These are phyloP conservation scores for Mesorhabditis belari DNA, from an alignment of 2,888 invertebrate species.

Conservation along the genomic window DNA sequence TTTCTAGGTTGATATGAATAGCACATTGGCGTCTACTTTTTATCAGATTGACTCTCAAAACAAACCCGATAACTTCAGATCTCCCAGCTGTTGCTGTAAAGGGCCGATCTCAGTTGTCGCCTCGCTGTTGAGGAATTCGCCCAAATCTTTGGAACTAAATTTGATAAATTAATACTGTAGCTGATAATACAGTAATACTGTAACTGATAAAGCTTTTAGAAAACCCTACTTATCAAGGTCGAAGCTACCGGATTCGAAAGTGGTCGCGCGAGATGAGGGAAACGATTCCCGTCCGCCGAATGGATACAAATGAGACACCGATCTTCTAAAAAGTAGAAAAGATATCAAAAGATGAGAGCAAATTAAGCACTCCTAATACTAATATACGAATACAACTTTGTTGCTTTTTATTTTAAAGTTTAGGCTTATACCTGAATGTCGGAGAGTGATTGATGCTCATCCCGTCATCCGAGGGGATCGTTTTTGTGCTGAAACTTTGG, in stretches of 20 bases:
- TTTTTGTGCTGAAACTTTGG: neutral
- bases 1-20: neutral
- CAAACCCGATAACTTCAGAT: constrained; percentile 27
- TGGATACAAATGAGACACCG: neutral
- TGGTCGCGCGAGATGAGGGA: constrained; percentile 13
- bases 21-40: neutral
- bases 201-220: too few species aligned
- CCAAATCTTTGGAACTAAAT: constrained; percentile 28
- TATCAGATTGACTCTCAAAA: neutral
- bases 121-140: constrained; percentile 37
- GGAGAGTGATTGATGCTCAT: neutral
- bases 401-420: too few species aligned
- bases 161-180: neutral
- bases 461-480: neutral
- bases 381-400: too few species aligned
- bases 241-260: constrained; percentile 19
- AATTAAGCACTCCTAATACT: too few species aligned
- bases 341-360: neutral
- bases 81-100: constrained; percentile 28
- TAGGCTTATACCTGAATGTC: too few species aligned
- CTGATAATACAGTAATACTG: too few species aligned
- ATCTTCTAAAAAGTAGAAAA: neutral
- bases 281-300: neutral
- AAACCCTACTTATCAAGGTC: constrained; percentile 32
- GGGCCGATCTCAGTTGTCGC: constrained; percentile 12